These are phyloP conservation scores for Planococcus citri DNA, from an alignment of 1,140 invertebrate species.

Conservation along the genomic window DNA sequence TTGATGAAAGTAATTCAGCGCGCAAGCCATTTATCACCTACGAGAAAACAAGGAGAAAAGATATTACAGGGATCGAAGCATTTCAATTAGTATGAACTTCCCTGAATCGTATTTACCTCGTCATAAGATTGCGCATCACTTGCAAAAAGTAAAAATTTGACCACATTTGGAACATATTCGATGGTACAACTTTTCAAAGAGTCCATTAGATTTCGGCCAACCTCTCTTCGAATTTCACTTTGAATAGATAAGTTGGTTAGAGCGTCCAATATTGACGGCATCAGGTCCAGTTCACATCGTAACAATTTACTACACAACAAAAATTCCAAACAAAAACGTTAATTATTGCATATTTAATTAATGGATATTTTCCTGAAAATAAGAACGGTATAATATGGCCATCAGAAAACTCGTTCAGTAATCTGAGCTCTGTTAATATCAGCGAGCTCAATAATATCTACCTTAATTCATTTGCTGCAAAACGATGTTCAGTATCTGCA, in stretches of 20 bases:
- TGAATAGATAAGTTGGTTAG: slow-evolving; percentile 26
- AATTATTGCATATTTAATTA: too few relatives aligned
- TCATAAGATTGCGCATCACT: slow-evolving; percentile 23
- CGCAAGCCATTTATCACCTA: slow-evolving; percentile 26
- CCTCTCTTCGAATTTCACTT: slow-evolving; percentile 23
- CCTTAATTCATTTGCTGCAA: slow-evolving; percentile 25
- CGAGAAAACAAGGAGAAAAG: background rate
- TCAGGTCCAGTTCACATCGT: slow-evolving; percentile 24
- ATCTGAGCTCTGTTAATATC: too few relatives aligned
- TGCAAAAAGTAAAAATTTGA: slow-evolving; percentile 26
- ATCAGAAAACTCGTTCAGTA: too few relatives aligned
- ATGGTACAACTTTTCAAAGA: slow-evolving; percentile 23
- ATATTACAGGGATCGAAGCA: background rate
- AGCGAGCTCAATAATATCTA: too few relatives aligned
- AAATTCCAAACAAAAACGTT: background rate
- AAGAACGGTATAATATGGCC: too few relatives aligned
- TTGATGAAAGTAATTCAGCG: slow-evolving; percentile 22
- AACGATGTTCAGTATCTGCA: slow-evolving; percentile 23
- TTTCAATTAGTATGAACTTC: too few relatives aligned
- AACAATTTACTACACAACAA: slow-evolving; percentile 26
- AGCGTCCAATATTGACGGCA: slow-evolving; percentile 26
- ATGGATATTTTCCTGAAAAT: too few relatives aligned
- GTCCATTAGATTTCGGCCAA: slow-evolving; percentile 24
- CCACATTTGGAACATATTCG: slow-evolving; percentile 26
- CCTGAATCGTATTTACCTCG: slow-evolving; percentile 15